Conservation (phyloP, 23 tunicate genomes). For the Phallusia fumigata region DNA sequence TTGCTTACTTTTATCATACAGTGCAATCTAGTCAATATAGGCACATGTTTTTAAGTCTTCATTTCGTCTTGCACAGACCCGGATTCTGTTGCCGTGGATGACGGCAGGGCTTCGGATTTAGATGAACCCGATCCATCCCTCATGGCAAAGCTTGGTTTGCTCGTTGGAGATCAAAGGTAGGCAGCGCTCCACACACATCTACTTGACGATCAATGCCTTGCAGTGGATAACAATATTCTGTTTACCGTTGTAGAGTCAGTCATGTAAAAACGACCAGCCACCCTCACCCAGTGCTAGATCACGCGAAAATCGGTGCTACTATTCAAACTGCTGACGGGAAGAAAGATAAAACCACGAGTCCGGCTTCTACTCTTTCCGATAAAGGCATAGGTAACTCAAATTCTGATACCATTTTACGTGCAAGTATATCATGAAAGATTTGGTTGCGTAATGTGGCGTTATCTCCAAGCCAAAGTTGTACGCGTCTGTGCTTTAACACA, state of each 20-base stretch:
- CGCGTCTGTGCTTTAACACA: no score
- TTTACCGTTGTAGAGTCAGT: constrained; percentile 37
- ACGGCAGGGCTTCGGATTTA: background rate
- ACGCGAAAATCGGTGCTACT: constrained; percentile 31
- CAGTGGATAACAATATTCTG: background rate
- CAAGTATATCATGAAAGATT: no score
- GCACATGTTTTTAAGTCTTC: no score
- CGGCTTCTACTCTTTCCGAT: constrained; percentile 89
- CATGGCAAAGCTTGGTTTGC: constrained; percentile 63
- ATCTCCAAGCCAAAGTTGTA: no score
- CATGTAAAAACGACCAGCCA: constrained; percentile 84
- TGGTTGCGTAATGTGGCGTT: no score
- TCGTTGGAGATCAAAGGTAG: constrained; percentile 63
- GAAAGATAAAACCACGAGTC: constrained; percentile 77
- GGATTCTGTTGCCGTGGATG: constrained; percentile 8
- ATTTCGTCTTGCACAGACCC: constrained; percentile 1
- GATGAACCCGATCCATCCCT: constrained; percentile 56
- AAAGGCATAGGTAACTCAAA: constrained; percentile 81
- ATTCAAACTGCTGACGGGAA: constrained; percentile 30
- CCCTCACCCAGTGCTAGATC: constrained; percentile 71
- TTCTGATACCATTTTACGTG: no score
- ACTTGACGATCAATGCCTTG: background rate
- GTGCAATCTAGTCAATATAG: no score
- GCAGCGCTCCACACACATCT: background rate
- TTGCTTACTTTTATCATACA: no score